Evolutionary conservation across 1,140 invertebrate species (phyloP).

Genomic region (Habropoda laboriosa): DNA sequence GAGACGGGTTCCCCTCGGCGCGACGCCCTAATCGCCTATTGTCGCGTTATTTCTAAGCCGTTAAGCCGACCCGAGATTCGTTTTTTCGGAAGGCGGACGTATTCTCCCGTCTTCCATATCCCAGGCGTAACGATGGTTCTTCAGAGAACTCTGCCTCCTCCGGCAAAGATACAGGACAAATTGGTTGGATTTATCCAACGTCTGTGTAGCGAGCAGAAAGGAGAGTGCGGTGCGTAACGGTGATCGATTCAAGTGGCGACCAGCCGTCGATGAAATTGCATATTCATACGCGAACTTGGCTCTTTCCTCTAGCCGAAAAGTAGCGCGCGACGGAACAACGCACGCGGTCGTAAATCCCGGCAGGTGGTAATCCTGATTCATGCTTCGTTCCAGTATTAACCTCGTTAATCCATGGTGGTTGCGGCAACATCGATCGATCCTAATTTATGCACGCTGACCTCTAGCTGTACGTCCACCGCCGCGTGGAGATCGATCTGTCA

Average conservation of each 20-base stretch:
- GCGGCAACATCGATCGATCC: constrained; percentile 53
- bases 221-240: constrained; percentile 42
- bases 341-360: constrained; percentile 58
- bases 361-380: constrained; percentile 73
- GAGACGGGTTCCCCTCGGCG: constrained; percentile 20
- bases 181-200: background rate
- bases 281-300: constrained; percentile 66
- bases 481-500: no score
- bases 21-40: constrained; percentile 58
- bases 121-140: no score
- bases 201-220: no score
- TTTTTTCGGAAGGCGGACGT: constrained; percentile 36
- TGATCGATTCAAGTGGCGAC: constrained; percentile 28
- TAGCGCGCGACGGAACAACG: constrained; percentile 48
- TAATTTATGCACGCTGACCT: constrained; percentile 60
- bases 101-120: background rate
- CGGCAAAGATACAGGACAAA: no score
- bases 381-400: constrained; percentile 55
- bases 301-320: constrained; percentile 48
- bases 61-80: constrained; percentile 58
- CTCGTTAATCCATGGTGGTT: constrained; percentile 62
- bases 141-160: no score
- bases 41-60: constrained; percentile 72
- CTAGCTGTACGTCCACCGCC: background rate
- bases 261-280: constrained; percentile 70